phyloP scores from a whole-genome alignment of 2,113 vertebrate species.

The Heterotilapia buettikoferi region DNA sequence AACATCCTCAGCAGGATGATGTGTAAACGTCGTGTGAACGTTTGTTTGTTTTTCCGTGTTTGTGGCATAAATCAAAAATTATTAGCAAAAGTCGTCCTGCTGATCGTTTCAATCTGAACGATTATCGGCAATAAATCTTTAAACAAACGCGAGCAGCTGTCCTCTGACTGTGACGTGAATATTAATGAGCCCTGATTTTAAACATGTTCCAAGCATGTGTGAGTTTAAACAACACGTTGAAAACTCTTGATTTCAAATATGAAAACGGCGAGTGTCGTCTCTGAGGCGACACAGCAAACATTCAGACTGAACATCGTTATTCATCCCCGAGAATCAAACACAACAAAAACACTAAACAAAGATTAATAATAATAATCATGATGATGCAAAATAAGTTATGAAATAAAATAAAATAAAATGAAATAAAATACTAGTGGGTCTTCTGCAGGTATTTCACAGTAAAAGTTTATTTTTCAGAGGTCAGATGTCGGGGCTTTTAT shows the following conservation, averaged over 20 bases:
- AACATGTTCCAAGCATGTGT: background rate
- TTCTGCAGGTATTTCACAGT: background rate
- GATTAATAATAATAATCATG: background rate
- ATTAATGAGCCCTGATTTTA: background rate
- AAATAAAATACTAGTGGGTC: background rate
- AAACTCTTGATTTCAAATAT: background rate
- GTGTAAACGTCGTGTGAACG: background rate
- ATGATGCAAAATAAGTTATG: background rate
- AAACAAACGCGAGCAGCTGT: background rate
- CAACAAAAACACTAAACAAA: background rate
- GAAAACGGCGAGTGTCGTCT: background rate
- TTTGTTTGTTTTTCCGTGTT: background rate
- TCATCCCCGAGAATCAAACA: background rate
- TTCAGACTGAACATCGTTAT: background rate
- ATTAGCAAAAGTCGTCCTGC: background rate
- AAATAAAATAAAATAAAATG: rapidly evolving
- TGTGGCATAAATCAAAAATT: background rate
- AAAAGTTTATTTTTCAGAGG: background rate
- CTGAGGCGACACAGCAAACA: background rate
- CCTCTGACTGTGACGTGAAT: background rate
- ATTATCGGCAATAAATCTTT: background rate
- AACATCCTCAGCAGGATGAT: background rate
- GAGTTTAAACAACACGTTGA: background rate
- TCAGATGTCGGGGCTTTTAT: background rate
- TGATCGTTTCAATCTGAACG: background rate